These are phyloP conservation scores for Austrofundulus limnaeus DNA, from an alignment of 2,113 vertebrate genomes.

Conservation along the genomic window DNA sequence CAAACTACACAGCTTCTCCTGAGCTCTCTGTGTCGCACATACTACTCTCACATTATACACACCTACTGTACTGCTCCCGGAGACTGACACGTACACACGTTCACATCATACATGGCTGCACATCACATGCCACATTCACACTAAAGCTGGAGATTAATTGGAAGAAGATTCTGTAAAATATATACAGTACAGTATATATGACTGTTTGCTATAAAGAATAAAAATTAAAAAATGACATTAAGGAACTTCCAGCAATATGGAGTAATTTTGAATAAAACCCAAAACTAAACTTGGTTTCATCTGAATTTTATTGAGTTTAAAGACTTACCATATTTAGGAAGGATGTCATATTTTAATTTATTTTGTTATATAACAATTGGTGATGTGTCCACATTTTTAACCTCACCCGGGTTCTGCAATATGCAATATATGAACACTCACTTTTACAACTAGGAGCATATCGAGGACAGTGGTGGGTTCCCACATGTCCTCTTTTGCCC, in stretches of 20 bases:
- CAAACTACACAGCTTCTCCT: slow-evolving; percentile 68
- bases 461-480: too few relatives aligned
- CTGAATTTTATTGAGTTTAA: not conserved
- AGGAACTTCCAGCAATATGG: slow-evolving; percentile 44
- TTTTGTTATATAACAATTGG: too few relatives aligned
- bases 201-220: slow-evolving; percentile 69
- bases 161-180: slow-evolving; percentile 73
- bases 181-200: too few relatives aligned
- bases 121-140: not conserved
- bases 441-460: too few relatives aligned
- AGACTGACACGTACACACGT: slow-evolving; percentile 22
- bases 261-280: slow-evolving; percentile 12
- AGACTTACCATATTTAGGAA: too few relatives aligned
- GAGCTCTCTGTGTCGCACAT: slow-evolving; percentile 43
- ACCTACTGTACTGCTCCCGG: slow-evolving; percentile 9
- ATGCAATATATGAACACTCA: too few relatives aligned
- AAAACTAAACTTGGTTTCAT: not conserved
- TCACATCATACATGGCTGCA: slow-evolving; percentile 7
- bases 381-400: too few relatives aligned
- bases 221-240: slow-evolving; percentile 29
- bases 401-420: too few relatives aligned
- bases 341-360: too few relatives aligned
- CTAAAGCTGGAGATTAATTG: slow-evolving; percentile 55
- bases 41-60: slow-evolving; percentile 44
- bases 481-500: too few relatives aligned